A percentile compares a stretch with the other conserved stretches of the same genome.
These are phyloP conservation scores for Halcyon badia DNA, from an alignment of 2,797 vertebrate genomes.

Conservation along the genomic window DNA sequence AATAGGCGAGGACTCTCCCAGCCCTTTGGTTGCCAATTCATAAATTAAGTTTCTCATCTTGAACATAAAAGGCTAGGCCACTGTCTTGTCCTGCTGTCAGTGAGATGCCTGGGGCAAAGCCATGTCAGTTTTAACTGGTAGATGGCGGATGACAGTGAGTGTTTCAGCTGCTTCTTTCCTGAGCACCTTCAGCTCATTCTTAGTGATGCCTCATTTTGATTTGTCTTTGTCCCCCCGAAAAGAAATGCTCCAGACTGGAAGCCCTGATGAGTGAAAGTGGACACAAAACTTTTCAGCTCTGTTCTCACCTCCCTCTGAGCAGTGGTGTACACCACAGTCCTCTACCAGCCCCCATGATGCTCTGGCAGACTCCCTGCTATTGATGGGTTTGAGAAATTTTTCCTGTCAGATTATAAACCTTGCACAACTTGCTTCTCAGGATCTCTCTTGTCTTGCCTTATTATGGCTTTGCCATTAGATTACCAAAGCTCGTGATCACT, in stretches of 20 bases:
- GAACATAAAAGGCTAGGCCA: neutral
- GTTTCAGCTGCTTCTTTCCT: neutral
- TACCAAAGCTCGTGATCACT: neutral
- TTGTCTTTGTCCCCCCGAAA: neutral
- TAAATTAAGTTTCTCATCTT: neutral
- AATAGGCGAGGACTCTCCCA: neutral
- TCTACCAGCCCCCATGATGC: neutral
- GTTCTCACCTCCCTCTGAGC: neutral
- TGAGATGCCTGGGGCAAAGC: neutral
- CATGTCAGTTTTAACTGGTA: neutral
- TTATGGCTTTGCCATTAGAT: accelerated
- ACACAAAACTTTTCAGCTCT: neutral
- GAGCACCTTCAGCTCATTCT: neutral
- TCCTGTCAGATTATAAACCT: neutral
- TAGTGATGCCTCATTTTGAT: neutral
- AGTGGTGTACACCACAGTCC: neutral
- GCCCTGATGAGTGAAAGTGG: neutral
- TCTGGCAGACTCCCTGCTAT: neutral
- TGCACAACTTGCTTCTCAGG: neutral
- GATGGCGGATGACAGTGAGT: neutral
- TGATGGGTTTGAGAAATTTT: neutral
- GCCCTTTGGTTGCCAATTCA: neutral
- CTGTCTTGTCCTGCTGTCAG: neutral
- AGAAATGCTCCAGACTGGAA: neutral
- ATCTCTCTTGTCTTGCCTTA: neutral